Conservation (phyloP, 2,797 vertebrate species). For the Eulemur coronatus region DNA sequence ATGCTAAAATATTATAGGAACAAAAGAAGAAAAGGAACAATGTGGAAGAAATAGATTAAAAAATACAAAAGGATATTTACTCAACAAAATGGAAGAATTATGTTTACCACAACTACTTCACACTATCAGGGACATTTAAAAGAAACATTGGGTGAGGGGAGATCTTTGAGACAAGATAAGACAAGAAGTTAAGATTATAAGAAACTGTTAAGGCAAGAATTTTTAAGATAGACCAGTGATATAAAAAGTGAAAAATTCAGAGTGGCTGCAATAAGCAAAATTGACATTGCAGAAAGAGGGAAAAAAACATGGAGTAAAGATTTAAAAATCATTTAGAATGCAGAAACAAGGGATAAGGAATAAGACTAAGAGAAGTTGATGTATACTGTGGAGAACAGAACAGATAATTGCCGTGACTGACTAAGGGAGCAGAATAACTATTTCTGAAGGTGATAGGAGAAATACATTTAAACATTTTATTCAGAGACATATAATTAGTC, state of each 20-base stretch:
- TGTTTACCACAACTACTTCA: neutral
- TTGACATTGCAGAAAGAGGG: neutral
- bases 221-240: neutral
- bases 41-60: neutral
- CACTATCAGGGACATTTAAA: neutral
- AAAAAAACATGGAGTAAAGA: neutral
- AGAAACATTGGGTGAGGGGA: neutral
- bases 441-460: neutral
- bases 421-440: neutral
- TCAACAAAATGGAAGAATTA: neutral
- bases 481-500: neutral
- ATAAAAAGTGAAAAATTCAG: neutral
- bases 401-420: neutral
- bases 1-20: conserved; percentile 1
- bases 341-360: neutral
- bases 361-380: neutral
- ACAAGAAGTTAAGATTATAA: neutral
- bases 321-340: neutral
- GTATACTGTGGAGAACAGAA: neutral
- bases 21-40: neutral
- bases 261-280: neutral
- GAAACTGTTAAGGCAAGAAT: neutral
- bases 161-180: neutral
- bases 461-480: neutral
- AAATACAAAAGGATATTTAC: neutral